A percentile compares a stretch with the other conserved stretches of the same genome.
Evolutionary conservation across 2,797 vertebrate species (phyloP).

Genomic region (Euthynnus affinis): DNA sequence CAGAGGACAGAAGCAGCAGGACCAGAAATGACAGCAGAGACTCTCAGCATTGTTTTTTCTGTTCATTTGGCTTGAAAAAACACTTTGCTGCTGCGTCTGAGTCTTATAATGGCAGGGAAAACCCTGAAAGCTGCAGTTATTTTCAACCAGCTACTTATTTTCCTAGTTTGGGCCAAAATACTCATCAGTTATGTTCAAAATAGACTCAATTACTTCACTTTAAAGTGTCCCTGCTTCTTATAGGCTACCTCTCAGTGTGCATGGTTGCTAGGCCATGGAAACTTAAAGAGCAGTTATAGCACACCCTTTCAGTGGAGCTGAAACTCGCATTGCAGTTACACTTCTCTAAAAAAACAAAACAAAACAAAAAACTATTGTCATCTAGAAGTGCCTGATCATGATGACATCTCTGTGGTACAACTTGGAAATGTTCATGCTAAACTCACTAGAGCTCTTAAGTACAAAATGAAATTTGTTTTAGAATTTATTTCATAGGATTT

Average conservation of each 20-base stretch:
- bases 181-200: slow-evolving; percentile 17
- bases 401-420: not conserved
- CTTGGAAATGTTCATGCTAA: not conserved
- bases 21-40: no score
- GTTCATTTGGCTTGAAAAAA: no score
- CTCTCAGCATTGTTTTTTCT: no score
- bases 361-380: not conserved
- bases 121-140: not conserved
- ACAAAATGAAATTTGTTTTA: no score
- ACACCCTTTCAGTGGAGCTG: not conserved
- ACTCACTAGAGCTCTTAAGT: no score
- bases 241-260: not conserved
- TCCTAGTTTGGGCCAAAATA: not conserved
- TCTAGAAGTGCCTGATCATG: not conserved
- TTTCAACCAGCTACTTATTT: slow-evolving; percentile 2
- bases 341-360: not conserved
- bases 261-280: not conserved
- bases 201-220: not conserved
- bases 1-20: no score
- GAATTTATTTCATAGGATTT: no score
- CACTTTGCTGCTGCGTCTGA: no score
- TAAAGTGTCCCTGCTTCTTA: not conserved
- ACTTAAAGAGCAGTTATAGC: slow-evolving; percentile 2
- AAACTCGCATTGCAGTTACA: slow-evolving; percentile 4
- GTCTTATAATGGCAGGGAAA: no score